Percentiles rank a stretch among this genome's conserved stretches.
Conservation (phyloP, 2,888 invertebrate genomes). For the Nomada ferruginata region DNA sequence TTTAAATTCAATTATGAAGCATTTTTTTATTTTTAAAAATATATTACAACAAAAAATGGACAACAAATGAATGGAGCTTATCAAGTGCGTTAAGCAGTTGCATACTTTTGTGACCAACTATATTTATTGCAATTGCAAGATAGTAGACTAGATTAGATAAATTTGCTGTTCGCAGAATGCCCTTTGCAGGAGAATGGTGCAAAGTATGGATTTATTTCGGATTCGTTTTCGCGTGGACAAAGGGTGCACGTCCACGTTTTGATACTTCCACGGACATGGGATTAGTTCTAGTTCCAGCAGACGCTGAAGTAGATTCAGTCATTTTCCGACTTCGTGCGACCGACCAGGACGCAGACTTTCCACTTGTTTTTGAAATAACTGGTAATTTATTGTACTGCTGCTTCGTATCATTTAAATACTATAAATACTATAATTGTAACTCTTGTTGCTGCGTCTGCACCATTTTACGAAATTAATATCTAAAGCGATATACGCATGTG, state of each 20-base stretch:
- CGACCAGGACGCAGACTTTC: conserved; percentile 95
- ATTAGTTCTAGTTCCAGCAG: conserved; percentile 92
- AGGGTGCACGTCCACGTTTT: conserved; percentile 90
- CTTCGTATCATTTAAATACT: neutral
- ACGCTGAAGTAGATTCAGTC: conserved; percentile 92
- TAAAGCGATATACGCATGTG: too few relatives aligned
- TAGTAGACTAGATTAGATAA: neutral
- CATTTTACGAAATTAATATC: too few relatives aligned
- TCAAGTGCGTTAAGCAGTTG: too few relatives aligned
- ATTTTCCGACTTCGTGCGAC: conserved; percentile 95
- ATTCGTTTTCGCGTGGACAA: conserved; percentile 76
- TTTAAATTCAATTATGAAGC: too few relatives aligned
- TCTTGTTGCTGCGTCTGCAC: too few relatives aligned
- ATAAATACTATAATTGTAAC: too few relatives aligned
- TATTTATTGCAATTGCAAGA: neutral
- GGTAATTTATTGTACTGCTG: conserved; percentile 83
- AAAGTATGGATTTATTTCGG: conserved; percentile 82
- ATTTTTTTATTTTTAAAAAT: neutral
- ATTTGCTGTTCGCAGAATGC: conserved; percentile 77
- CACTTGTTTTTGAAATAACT: conserved; percentile 91
- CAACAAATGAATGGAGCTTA: neutral
- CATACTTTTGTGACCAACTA: neutral
- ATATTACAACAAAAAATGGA: neutral
- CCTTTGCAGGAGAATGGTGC: conserved; percentile 80
- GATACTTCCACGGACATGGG: conserved; percentile 93